Conservation (phyloP, 1,140 invertebrate genomes). For the Bombus picipes region DNA sequence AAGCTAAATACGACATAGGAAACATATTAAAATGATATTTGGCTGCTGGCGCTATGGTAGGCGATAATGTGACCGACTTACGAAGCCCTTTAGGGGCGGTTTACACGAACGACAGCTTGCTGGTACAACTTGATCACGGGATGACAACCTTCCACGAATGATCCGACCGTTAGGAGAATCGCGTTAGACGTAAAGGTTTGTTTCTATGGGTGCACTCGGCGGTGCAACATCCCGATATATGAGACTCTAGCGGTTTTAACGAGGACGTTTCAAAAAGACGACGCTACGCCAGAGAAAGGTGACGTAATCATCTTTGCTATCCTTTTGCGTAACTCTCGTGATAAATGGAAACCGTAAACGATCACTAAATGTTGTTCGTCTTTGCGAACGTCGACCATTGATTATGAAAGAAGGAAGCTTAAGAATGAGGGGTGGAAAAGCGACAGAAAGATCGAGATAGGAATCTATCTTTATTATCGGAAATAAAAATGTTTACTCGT, state of each 20-base stretch:
- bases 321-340: background rate
- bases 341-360: slow-evolving; percentile 8
- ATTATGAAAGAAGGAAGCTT: background rate
- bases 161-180: slow-evolving; percentile 28
- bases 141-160: slow-evolving; percentile 17
- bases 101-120: slow-evolving; percentile 28
- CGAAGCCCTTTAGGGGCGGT: slow-evolving; percentile 11
- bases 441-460: background rate
- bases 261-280: background rate
- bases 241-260: background rate
- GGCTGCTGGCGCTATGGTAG: slow-evolving; percentile 1
- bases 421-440: background rate
- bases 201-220: slow-evolving; percentile 9
- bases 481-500: no score
- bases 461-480: no score
- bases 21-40: background rate
- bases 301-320: background rate
- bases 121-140: slow-evolving; percentile 33
- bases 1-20: no score
- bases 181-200: slow-evolving; percentile 17
- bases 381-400: background rate
- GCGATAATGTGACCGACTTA: slow-evolving; percentile 19
- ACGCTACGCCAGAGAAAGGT: background rate
- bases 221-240: no score
- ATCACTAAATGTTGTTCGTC: background rate